Percentiles rank a stretch among this genome's conserved stretches.
phyloP scores from a whole-genome alignment of 30 jellyfish, hydroid and myxozoan species.

The Hydractinia symbiolongicarpus region DNA sequence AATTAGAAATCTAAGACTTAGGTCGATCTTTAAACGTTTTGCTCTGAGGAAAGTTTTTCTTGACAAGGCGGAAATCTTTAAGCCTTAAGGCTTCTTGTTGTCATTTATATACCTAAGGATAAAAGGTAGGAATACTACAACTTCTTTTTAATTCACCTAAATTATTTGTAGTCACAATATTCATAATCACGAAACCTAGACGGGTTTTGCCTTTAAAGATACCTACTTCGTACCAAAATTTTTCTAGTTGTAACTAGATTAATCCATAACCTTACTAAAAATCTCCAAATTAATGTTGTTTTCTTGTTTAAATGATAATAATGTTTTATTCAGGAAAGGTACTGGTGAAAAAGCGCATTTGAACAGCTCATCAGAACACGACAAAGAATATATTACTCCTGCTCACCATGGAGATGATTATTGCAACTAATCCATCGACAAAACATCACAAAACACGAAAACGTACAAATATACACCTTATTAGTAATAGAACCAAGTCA shows the following conservation, averaged over 20 bases:
- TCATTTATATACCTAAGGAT: neutral
- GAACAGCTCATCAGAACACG: neutral
- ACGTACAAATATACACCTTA: too few species aligned
- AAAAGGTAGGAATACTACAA: conserved; percentile 4
- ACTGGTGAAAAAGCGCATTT: neutral
- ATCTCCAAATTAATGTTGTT: too few species aligned
- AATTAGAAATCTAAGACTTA: too few species aligned
- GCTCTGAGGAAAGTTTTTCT: too few species aligned
- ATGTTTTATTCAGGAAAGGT: neutral
- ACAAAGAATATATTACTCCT: neutral
- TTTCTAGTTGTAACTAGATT: neutral
- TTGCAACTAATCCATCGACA: conserved; percentile 10
- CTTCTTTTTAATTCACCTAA: neutral
- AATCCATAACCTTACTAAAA: neutral
- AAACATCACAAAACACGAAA: neutral
- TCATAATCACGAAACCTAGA: too few species aligned
- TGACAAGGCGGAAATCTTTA: too few species aligned
- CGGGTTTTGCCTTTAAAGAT: too few species aligned
- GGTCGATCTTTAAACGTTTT: too few species aligned
- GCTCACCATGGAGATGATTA: neutral
- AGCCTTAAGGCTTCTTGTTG: too few species aligned
- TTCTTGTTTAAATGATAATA: neutral
- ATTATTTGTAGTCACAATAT: neutral
- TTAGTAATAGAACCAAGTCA: neutral
- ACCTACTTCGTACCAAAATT: too few species aligned